A percentile compares a stretch with the other conserved stretches of the same genome.
Evolutionary conservation across 2,113 vertebrate species (phyloP).

Genomic region (Rhinoderma darwinii): DNA sequence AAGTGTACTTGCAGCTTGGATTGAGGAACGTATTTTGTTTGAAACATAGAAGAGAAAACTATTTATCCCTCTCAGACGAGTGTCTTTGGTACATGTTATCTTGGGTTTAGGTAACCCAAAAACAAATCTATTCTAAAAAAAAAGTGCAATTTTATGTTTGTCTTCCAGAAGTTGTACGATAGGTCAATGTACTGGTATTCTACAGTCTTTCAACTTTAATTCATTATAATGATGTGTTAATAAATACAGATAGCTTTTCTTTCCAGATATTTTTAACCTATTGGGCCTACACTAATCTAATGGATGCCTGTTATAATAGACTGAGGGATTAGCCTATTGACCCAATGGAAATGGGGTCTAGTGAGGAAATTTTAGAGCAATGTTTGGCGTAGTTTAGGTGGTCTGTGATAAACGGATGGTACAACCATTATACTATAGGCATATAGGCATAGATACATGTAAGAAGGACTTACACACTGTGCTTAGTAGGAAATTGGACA

Average conservation of each 20-base stretch:
- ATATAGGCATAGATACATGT: no score
- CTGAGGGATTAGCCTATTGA: not conserved
- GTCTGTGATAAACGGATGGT: not conserved
- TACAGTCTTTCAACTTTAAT: not conserved
- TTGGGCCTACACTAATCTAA: not conserved
- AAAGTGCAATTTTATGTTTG: not conserved
- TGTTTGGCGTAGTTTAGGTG: not conserved
- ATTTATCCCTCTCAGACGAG: not conserved
- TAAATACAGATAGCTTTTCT: no score
- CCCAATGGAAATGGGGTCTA: not conserved
- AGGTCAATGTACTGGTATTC: not conserved
- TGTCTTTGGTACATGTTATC: not conserved
- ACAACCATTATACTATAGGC: no score
- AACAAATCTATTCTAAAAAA: not conserved
- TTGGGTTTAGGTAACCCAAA: not conserved
- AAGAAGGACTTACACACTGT: no score
- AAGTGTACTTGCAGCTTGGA: not conserved
- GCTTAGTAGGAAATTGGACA: no score
- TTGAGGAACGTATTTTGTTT: not conserved
- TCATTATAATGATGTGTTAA: not conserved
- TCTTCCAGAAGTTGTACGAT: not conserved
- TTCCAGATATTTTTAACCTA: not conserved
- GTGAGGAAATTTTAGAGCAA: not conserved
- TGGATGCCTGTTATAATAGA: not conserved
- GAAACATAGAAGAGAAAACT: not conserved